phyloP scores from a whole-genome alignment of 2,888 invertebrate species.

The Dryomyza anilis region DNA sequence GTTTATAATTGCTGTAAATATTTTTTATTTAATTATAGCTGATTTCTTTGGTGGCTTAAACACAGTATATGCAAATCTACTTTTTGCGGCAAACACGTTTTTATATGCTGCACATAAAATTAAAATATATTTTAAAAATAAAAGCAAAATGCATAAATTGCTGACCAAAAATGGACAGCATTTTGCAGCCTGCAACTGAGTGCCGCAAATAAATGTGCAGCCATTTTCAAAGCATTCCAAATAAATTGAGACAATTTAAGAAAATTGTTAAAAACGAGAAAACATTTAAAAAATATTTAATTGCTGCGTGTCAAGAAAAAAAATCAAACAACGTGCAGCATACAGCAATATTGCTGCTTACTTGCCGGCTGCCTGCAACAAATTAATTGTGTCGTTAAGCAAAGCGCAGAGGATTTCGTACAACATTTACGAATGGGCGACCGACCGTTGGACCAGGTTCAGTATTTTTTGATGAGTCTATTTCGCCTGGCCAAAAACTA shows the following conservation, averaged over 20 bases:
- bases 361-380: neutral
- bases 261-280: conserved; percentile 7
- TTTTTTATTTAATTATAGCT: too few relatives aligned
- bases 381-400: conserved; percentile 27
- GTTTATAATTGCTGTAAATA: too few relatives aligned
- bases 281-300: conserved; percentile 19
- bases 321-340: neutral
- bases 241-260: conserved; percentile 20
- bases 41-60: too few relatives aligned
- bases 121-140: too few relatives aligned
- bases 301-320: conserved; percentile 1
- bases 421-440: too few relatives aligned
- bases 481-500: conserved; percentile 31
- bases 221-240: conserved; percentile 19
- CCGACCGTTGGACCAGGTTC: too few relatives aligned
- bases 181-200: too few relatives aligned
- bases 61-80: too few relatives aligned
- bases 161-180: neutral
- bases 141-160: neutral
- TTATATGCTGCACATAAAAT: too few relatives aligned
- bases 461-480: conserved; percentile 31
- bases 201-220: conserved; percentile 2
- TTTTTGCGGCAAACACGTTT: too few relatives aligned
- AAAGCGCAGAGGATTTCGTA: conserved; percentile 16
- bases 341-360: neutral